These are phyloP conservation scores for Plestiodon gilberti DNA, from an alignment of 2,113 vertebrate genomes.

Conservation along the genomic window DNA sequence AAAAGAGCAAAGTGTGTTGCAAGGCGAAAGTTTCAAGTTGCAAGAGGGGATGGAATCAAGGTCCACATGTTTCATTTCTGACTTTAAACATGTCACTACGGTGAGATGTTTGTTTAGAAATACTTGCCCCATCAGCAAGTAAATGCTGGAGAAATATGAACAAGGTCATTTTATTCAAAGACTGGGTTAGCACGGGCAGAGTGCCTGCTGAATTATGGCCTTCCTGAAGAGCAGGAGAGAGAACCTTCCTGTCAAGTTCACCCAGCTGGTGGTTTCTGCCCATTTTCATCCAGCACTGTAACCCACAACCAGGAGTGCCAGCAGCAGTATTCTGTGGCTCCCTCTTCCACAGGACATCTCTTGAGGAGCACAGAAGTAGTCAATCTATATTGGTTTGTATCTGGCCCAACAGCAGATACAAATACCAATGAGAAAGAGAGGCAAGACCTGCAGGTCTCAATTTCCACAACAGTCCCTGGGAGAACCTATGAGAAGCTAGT, in stretches of 20 bases:
- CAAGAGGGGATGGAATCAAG: constrained; percentile 47
- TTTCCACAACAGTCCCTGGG: not conserved
- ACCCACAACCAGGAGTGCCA: too few species aligned
- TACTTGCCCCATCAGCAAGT: constrained; percentile 23
- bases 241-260: not conserved
- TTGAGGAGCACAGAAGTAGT: not conserved
- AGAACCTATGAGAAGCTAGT: not conserved
- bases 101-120: constrained; percentile 36
- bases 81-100: constrained; percentile 27
- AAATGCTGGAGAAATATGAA: constrained; percentile 39
- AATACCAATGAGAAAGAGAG: not conserved
- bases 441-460: not conserved
- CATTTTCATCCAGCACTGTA: not conserved
- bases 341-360: not conserved
- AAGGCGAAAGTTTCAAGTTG: constrained; percentile 42
- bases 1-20: constrained; percentile 40
- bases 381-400: not conserved
- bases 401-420: not conserved
- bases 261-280: not conserved
- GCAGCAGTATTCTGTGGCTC: too few species aligned
- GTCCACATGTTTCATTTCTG: constrained; percentile 26
- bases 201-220: not conserved
- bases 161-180: not conserved
- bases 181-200: not conserved
- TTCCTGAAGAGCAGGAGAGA: not conserved